Base-by-base conservation (phyloP, 2,113 vertebrate genomes). In the Pungitius pungitius region DNA sequence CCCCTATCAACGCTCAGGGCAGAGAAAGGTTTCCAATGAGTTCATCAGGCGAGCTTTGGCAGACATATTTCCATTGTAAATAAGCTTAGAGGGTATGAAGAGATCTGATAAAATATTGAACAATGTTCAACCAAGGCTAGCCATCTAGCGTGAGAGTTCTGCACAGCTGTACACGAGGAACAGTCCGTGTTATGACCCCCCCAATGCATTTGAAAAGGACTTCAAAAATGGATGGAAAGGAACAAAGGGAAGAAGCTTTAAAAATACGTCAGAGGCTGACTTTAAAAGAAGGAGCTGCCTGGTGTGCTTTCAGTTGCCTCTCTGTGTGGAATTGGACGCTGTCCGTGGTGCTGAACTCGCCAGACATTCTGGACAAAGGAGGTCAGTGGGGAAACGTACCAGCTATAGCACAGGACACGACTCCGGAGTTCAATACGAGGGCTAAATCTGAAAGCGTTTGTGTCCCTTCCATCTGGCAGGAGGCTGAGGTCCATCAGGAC, bases 21-120 rank as follows among this genome's bases (percentile, higher is more conserved):
- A 82, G 70, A 80, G 47, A 58, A 67, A 70, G 77, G 73, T 77
- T 64, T 39, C 78, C 49, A 70, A 75, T 56, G 47, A 35, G 57
- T 78, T 83, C 39, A 80, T 60, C 56, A 37, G 40, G 7, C 17
- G 15, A 56, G 61, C 33, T 18, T 35, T 57, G 37, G 39, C 37
- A 51, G 64, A 68, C 18, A 78, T 47, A 60, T 56, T 61, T 81
- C 1, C 26, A 69, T 22, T 51, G 24, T 62, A 73, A 89, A 78
- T 75, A 57, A 54, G 35, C 17, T 80, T 18, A 33, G 4, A 35
- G 10, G 30, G 20, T 40, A 1, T n/a, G 10, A 77, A 33, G 39
- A 27, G 63, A 47, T 40, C 27, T 13, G 27, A 17, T 8, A 39
- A 58, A 30, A 62, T 42, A 0, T 9, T 12, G 22, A 72, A 15